Base-by-base conservation (phyloP, 2,888 invertebrate genomes). In the Drosophila koepferae region DNA sequence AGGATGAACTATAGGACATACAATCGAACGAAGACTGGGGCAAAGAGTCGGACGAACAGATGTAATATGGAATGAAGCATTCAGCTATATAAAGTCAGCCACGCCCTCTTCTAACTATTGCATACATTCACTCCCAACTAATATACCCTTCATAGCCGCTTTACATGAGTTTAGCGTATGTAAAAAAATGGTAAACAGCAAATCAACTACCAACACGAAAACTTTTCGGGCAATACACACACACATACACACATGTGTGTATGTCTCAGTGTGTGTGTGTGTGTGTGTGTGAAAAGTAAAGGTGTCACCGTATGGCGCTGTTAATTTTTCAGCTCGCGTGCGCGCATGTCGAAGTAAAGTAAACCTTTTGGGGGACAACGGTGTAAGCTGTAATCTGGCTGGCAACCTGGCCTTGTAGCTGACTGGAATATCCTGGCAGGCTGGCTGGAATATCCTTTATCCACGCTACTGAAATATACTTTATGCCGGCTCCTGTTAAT, bases 261-360 rank as follows among this genome's bases (percentile, higher is more conserved):
- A 53, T 44, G 4, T 0, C 23, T 23, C 23, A n/a, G 43, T 31
- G 9, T 14, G 18, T 18, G 16, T 23, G 43, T 31, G 9, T 14
- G 18, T 18, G 16, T 36, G 41, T 49, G 49, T n/a, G 54, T 55
- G 51, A 80, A 86, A 82, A 73, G 74, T 72, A 69, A 77, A 72
- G 72, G 77, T 82, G 84, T 77, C 81, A 82, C 90, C 85, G 73
- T 70, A 73, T 85, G 82, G 75, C 56, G 63, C 66, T 78, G 73
- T 78, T 81, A 59, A 89, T 84, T 81, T 84, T 72, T 67, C 68
- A 78, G 62, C 62, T 20, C 36, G 31, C 54, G 31, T 51, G 20
- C 36, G 62, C 60, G 18, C 40, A 49, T 31, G 49, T 36, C 16
- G 16, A 16, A 31, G 40, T 48, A 38, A 31, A 1, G 40, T 44